phyloP scores from a whole-genome alignment of 2,113 vertebrate species.

The Calypte anna region DNA sequence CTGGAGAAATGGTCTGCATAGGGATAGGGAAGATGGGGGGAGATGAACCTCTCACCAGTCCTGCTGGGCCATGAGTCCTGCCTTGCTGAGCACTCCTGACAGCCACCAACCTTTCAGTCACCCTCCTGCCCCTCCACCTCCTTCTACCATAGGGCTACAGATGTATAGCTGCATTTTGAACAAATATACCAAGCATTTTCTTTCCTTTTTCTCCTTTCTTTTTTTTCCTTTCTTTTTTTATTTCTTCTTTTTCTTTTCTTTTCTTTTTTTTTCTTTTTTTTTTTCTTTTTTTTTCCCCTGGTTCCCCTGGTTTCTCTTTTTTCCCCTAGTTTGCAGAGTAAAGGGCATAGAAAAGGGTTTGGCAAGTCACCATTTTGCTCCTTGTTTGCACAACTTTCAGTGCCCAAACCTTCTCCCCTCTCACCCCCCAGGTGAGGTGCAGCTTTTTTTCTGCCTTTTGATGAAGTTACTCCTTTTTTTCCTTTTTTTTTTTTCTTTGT shows the following conservation, averaged over 20 bases:
- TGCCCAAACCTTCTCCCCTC: background rate
- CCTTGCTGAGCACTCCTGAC: background rate
- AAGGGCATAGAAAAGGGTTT: background rate
- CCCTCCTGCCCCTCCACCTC: background rate
- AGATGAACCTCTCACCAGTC: no score
- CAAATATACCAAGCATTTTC: rapidly evolving
- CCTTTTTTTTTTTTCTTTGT: background rate
- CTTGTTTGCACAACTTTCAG: background rate
- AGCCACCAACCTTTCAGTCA: background rate
- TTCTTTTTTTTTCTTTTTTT: no score
- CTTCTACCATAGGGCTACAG: background rate
- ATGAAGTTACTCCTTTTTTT: background rate
- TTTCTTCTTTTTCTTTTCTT: no score
- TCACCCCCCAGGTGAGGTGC: background rate
- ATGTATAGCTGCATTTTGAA: background rate
- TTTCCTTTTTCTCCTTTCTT: background rate
- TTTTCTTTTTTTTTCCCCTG: no score
- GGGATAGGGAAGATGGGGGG: background rate
- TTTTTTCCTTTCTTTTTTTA: background rate
- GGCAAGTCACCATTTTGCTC: background rate
- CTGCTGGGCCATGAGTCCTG: background rate
- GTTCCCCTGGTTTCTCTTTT: no score
- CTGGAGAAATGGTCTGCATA: background rate
- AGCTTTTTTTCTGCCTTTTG: background rate
- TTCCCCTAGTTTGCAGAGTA: background rate